Evolutionary conservation across 2,113 vertebrate genomes (phyloP).

Genomic region (Clupea harengus): DNA sequence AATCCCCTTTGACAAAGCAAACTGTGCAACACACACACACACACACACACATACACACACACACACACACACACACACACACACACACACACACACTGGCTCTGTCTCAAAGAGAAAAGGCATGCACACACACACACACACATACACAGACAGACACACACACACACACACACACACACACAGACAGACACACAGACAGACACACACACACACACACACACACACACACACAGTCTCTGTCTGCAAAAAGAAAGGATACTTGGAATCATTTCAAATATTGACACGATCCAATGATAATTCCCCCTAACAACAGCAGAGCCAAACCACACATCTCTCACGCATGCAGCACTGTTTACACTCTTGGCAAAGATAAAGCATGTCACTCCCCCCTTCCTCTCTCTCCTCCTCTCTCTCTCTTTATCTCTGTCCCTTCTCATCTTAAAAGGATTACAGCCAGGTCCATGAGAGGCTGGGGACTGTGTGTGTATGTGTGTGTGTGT

Average conservation of each 20-base stretch:
- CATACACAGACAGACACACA: too few species aligned
- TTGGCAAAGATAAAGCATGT: background rate
- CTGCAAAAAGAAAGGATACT: background rate
- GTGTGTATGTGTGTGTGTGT: too few species aligned
- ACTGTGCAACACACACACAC: conserved; percentile 4
- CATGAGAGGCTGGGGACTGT: too few species aligned
- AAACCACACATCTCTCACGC: background rate
- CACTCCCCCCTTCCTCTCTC: background rate
- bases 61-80: background rate
- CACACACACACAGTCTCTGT: background rate
- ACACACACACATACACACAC: background rate
- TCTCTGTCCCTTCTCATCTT: background rate
- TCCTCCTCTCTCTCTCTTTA: background rate
- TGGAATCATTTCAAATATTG: too few species aligned
- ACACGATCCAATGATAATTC: too few species aligned
- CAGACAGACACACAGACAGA: background rate
- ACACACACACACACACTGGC: too few species aligned
- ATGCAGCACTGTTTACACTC: background rate
- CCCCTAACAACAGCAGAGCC: too few species aligned
- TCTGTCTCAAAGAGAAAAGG: too few species aligned
- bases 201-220: background rate
- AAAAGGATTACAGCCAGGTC: background rate
- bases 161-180: too few species aligned
- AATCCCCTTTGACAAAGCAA: conserved; percentile 25
- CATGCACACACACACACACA: too few species aligned